These are phyloP conservation scores for Noctua janthina DNA, from an alignment of 2,888 invertebrate species.

Conservation along the genomic window DNA sequence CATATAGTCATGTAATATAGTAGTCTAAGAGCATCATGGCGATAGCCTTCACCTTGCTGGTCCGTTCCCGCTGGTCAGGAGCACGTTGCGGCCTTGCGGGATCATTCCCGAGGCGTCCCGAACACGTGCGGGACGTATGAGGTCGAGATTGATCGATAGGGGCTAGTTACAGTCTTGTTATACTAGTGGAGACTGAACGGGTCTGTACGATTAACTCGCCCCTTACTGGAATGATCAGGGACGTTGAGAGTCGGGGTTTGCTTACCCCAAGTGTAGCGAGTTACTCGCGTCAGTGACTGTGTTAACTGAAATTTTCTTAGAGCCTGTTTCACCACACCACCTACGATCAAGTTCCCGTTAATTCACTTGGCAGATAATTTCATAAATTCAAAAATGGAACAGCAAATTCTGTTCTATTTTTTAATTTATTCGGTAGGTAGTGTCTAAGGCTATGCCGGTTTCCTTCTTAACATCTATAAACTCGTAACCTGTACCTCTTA, in stretches of 20 bases:
- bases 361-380: no score
- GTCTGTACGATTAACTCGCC: constrained; percentile 8
- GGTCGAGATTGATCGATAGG: constrained; percentile 62
- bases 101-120: constrained; percentile 71
- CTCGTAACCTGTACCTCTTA: background rate
- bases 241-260: background rate
- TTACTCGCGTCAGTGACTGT: background rate
- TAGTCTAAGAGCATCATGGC: constrained; percentile 24
- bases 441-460: background rate
- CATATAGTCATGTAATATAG: background rate
- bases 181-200: constrained; percentile 19
- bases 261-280: background rate
- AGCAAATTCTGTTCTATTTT: no score
- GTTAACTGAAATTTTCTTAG: background rate
- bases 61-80: constrained; percentile 70
- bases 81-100: constrained; percentile 72
- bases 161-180: constrained; percentile 19
- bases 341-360: no score
- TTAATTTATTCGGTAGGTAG: no score
- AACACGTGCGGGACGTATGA: constrained; percentile 64
- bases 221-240: constrained; percentile 13
- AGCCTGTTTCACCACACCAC: no score
- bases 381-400: no score
- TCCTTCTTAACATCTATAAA: background rate
- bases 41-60: constrained; percentile 79